phyloP scores from a whole-genome alignment of 2,113 vertebrate species.

The Cyprinodon brontotheroides region DNA sequence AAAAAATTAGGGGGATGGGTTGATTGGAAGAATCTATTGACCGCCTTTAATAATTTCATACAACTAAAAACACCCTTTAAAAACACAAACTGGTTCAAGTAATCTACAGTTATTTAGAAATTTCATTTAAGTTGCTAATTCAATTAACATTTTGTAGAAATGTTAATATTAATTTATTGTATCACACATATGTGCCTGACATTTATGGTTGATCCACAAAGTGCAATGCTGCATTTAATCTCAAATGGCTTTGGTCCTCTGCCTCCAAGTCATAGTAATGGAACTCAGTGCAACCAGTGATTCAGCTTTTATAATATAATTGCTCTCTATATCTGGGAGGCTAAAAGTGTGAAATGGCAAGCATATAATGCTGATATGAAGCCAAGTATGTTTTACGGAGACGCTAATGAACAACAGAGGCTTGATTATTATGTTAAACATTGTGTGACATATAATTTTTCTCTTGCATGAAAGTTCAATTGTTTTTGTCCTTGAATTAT shows the following conservation, averaged over 20 bases:
- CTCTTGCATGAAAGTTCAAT: conserved; percentile 36
- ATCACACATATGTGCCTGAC: conserved; percentile 57
- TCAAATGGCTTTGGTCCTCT: conserved; percentile 26
- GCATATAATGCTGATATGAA: conserved; percentile 15
- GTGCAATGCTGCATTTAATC: conserved; percentile 48
- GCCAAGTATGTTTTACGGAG: conserved; percentile 3
- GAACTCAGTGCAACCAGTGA: conserved; percentile 37
- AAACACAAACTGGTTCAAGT: conserved; percentile 14
- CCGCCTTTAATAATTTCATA: conserved; percentile 31
- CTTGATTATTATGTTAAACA: conserved; percentile 55
- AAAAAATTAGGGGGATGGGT: conserved; percentile 16
- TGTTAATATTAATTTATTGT: conserved; percentile 2
- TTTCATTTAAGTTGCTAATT: conserved; percentile 48
- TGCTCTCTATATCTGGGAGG: conserved; percentile 34
- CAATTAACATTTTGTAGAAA: conserved; percentile 63
- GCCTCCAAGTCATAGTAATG: conserved; percentile 32
- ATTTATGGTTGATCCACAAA: conserved; percentile 51
- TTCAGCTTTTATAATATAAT: conserved; percentile 36
- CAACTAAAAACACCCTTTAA: conserved; percentile 42
- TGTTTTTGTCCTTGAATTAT: conserved; percentile 49
- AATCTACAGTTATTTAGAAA: conserved; percentile 10
- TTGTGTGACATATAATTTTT: conserved; percentile 33
- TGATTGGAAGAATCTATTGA: conserved; percentile 27
- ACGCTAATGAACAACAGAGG: conserved; percentile 44
- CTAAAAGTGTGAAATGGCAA: conserved; percentile 52